Base-by-base conservation (phyloP, 2,888 invertebrate species). In the Chorisops tibialis region DNA sequence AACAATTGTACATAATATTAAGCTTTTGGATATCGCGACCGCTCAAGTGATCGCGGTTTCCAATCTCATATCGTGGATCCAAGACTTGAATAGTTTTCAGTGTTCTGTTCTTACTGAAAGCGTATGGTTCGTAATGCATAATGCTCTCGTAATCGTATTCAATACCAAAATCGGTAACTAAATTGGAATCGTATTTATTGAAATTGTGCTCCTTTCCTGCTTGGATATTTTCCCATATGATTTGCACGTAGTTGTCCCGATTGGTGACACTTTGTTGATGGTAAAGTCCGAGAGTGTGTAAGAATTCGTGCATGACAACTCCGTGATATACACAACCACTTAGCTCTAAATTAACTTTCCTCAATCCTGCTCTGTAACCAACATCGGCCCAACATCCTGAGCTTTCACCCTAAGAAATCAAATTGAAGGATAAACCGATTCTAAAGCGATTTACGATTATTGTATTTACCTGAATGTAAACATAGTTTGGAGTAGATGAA, bases 251-350 rank as follows among this genome's bases (percentile, higher is more conserved):
- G 19, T 85, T 81, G 71, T 91, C 90, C 1, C 91, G 79, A 71
- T 91, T 87, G 3, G 81, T 82, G 0, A 90, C 82, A 70, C 87
- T 89, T 73, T 91, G 91, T 71, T 91, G 90, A 71, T 91, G 91
- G 72, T 87, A 81, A 74, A 91, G 91, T 1, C 91, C 91, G 4
- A 87, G 71, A 0, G 87, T 87, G 69, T 92, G 91, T 73, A 91
- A 82, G 61, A 91, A 78, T 73, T 92, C 91, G 69, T 91, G 91
- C 3, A 88, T 77, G 0, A 88, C 82, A 0, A 89, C 90, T 2
- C 73, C 75, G n/a, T 39, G 51, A 2, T 73, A 71, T 65, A 76
- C 76, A 45, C 78, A 78, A 0, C 77, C 77, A 62, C 72, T 68
- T 1, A 69, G 62, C 48, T 71, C 66, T 2, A 77, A 66, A 63